Percentiles rank a stretch among this genome's conserved stretches.
Evolutionary conservation across 2,797 vertebrate genomes (phyloP).

Genomic region (Falco columbarius): DNA sequence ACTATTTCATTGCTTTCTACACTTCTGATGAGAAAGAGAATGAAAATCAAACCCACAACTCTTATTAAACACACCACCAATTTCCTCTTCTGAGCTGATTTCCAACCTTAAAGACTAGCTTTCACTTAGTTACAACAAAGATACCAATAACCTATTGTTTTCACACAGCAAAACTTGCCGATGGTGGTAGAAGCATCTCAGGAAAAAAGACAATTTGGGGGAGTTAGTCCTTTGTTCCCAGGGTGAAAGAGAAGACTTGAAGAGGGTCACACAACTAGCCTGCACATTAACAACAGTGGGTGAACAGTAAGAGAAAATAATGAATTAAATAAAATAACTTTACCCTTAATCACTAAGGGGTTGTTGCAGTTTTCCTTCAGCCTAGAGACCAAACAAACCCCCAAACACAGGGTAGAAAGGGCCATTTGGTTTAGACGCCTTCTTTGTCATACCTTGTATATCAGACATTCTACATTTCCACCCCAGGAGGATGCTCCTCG

Average conservation of each 20-base stretch:
- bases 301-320: background rate
- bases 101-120: background rate
- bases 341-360: background rate
- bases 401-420: background rate
- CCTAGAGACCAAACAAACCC: background rate
- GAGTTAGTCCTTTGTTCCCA: background rate
- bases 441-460: background rate
- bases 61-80: background rate
- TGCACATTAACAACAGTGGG: background rate
- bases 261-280: background rate
- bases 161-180: background rate
- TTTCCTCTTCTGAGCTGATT: background rate
- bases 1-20: background rate
- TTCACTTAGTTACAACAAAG: background rate
- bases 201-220: background rate
- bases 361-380: background rate
- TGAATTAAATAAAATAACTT: background rate
- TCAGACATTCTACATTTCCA: background rate
- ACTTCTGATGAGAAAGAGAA: background rate
- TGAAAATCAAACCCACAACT: background rate
- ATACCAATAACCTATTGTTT: background rate
- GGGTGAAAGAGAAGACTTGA: background rate
- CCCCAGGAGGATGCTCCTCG: background rate
- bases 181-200: background rate
- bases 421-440: background rate